Evolutionary conservation across 2,888 invertebrate genomes (phyloP).

Genomic region (Miltochrista miniata): DNA sequence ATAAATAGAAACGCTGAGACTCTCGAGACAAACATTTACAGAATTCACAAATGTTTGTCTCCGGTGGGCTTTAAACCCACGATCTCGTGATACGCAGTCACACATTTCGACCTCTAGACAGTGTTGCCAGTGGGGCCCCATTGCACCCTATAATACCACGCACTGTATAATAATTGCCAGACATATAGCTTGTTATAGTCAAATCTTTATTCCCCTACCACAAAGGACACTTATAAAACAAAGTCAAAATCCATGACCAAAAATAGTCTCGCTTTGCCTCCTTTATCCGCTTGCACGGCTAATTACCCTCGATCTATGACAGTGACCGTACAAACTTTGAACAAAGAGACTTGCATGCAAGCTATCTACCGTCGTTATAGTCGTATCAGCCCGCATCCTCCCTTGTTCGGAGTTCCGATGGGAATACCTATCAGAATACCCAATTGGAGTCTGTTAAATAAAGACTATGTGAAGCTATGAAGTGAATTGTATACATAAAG

Average conservation of each 20-base stretch:
- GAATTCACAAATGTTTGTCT: too few relatives aligned
- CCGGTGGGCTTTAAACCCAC: too few relatives aligned
- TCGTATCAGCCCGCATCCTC: constrained; percentile 36
- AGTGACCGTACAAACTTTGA: constrained; percentile 32
- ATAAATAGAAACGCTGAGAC: too few relatives aligned
- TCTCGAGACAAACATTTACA: too few relatives aligned
- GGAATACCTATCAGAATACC: constrained; percentile 1
- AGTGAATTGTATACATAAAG: too few relatives aligned
- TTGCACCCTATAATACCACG: too few relatives aligned
- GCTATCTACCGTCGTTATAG: constrained; percentile 19
- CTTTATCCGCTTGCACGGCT: constrained; percentile 31
- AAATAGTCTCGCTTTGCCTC: constrained; percentile 21
- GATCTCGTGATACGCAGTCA: too few relatives aligned
- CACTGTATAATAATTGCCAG: too few relatives aligned
- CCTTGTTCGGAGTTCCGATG: constrained; percentile 9
- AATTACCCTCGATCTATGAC: constrained; percentile 33
- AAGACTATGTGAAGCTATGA: too few relatives aligned
- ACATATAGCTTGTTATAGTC: background rate
- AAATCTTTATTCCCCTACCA: background rate
- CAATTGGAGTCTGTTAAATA: too few relatives aligned
- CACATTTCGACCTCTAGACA: too few relatives aligned
- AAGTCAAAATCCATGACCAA: background rate
- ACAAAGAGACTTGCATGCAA: constrained; percentile 34
- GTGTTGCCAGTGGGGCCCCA: too few relatives aligned
- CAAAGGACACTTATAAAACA: background rate